Evolutionary conservation across 2,797 vertebrate species (phyloP).

Genomic region (Pangasius mekongensis): DNA sequence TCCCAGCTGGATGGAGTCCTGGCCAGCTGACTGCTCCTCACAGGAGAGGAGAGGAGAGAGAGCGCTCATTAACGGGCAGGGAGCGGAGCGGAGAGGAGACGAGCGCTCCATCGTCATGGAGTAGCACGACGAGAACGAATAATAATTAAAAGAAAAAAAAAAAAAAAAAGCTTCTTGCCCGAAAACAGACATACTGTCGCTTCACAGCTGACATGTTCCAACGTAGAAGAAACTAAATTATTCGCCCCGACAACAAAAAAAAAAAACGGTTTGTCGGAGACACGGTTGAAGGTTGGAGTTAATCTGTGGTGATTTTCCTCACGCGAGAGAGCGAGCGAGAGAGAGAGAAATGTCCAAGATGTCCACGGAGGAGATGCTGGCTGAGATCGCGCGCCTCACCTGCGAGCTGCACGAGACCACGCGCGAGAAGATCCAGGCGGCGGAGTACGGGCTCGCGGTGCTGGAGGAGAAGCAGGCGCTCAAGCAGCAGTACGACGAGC

Average conservation of each 20-base stretch:
- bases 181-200: neutral
- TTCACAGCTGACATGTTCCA: constrained; percentile 72
- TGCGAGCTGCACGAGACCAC: constrained; percentile 92
- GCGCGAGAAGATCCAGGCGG: constrained; percentile 97
- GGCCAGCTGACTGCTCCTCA: constrained; percentile 24
- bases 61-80: constrained; percentile 34
- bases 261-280: constrained; percentile 21
- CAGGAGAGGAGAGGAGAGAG: neutral
- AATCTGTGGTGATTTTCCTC: neutral
- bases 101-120: constrained; percentile 21
- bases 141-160: neutral
- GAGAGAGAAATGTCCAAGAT: neutral
- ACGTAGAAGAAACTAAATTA: constrained; percentile 70
- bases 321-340: too few relatives aligned
- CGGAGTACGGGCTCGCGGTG: constrained; percentile 94
- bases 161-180: constrained; percentile 22
- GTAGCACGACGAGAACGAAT: neutral
- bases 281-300: constrained; percentile 1
- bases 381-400: constrained; percentile 85
- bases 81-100: constrained; percentile 5
- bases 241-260: constrained; percentile 48
- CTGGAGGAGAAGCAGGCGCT: constrained; percentile 97
- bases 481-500: constrained; percentile 90
- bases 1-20: constrained; percentile 14
- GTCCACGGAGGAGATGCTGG: constrained; percentile 79